Evolutionary conservation across 2,888 invertebrate species (phyloP).

Genomic region (Gasteruption jaculator): DNA sequence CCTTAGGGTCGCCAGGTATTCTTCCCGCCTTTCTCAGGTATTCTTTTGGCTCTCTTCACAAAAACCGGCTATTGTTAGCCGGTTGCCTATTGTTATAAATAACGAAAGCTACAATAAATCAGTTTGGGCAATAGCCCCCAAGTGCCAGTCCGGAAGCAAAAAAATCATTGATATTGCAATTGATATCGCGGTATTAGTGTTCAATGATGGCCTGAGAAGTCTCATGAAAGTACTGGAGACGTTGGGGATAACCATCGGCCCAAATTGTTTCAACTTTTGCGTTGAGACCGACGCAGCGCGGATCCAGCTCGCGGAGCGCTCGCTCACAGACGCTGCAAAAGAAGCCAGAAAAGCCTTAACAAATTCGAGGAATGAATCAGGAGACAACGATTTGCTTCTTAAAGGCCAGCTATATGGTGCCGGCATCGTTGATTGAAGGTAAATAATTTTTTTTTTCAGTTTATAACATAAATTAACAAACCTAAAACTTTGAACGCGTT

Average conservation of each 20-base stretch:
- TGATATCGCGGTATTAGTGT: constrained; percentile 16
- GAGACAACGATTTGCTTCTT: constrained; percentile 12
- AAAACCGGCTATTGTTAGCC: constrained; percentile 2
- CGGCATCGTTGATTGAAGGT: constrained; percentile 15
- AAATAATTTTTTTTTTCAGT: constrained; percentile 8
- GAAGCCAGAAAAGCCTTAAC: constrained; percentile 11
- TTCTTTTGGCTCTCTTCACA: not conserved
- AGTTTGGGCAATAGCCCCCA: constrained; percentile 20
- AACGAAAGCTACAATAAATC: constrained; percentile 19
- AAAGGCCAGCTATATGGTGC: constrained; percentile 18
- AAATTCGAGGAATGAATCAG: constrained; percentile 13
- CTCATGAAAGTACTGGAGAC: constrained; percentile 16
- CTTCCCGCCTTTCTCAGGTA: constrained; percentile 1
- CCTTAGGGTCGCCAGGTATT: no score
- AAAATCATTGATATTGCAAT: constrained; percentile 16
- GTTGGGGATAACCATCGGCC: constrained; percentile 16
- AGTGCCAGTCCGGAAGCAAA: constrained; percentile 10
- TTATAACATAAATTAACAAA: no score
- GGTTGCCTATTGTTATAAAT: constrained; percentile 9
- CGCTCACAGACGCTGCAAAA: constrained; percentile 15
- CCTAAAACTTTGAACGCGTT: no score
- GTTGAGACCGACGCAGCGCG: constrained; percentile 14
- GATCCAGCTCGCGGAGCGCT: constrained; percentile 15
- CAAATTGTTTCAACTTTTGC: constrained; percentile 16
- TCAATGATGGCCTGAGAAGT: constrained; percentile 18